Evolutionary conservation across 2,113 vertebrate genomes (phyloP).

Genomic region (Erythrolamprus reginae): DNA sequence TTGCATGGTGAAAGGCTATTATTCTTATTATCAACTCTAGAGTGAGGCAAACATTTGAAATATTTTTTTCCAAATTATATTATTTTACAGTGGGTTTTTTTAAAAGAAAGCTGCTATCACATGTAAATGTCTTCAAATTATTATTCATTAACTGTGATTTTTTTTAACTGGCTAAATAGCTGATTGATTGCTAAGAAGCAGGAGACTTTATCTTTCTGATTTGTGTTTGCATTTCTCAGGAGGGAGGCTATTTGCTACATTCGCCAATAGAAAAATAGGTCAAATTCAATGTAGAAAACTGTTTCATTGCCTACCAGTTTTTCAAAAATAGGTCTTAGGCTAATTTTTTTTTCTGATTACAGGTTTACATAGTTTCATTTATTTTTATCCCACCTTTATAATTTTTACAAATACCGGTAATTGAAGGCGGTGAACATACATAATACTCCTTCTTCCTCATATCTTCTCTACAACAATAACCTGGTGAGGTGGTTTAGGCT

Average conservation of each 20-base stretch:
- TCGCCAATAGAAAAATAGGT: neutral
- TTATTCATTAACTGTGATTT: neutral
- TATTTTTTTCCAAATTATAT: neutral
- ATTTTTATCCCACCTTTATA: too few relatives aligned
- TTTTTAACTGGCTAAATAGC: neutral
- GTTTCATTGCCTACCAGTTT: neutral
- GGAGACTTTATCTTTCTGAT: neutral
- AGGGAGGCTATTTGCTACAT: neutral
- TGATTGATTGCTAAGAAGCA: neutral
- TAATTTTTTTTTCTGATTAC: neutral
- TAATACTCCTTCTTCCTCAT: too few relatives aligned
- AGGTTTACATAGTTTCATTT: too few relatives aligned
- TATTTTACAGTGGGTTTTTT: neutral
- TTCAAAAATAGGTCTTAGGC: neutral
- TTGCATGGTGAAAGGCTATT: neutral
- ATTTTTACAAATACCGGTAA: too few relatives aligned
- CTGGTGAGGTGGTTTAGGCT: too few relatives aligned
- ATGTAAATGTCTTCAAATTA: neutral
- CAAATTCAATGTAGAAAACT: neutral
- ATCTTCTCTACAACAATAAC: too few relatives aligned
- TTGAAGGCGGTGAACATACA: too few relatives aligned
- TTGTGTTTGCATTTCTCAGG: neutral
- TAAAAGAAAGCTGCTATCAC: neutral
- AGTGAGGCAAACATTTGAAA: neutral
- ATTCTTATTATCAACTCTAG: neutral